A percentile compares a stretch with the other conserved stretches of the same genome.
phyloP scores from a whole-genome alignment of 2,888 invertebrate species.

The Mactromeris polynyma region DNA sequence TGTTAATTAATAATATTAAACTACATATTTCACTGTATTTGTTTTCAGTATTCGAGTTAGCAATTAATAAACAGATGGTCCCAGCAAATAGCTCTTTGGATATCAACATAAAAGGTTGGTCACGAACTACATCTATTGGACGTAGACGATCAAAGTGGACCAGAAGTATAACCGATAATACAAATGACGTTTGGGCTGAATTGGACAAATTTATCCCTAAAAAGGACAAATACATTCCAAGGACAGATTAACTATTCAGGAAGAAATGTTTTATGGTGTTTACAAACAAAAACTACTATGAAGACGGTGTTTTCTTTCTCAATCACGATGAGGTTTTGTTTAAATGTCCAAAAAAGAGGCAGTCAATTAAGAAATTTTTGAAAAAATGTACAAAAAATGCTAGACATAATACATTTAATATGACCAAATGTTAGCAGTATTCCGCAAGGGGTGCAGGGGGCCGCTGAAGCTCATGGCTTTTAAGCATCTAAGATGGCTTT shows the following conservation, averaged over 20 bases:
- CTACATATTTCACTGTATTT: not conserved
- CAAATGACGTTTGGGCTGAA: not conserved
- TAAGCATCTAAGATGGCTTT: too few relatives aligned
- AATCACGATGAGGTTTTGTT: not conserved
- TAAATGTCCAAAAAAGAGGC: not conserved
- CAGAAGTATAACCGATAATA: not conserved
- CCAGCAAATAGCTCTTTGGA: not conserved
- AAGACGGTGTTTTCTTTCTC: conserved; percentile 11
- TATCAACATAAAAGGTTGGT: not conserved
- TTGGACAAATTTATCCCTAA: not conserved
- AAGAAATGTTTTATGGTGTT: conserved; percentile 14
- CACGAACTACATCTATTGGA: not conserved
- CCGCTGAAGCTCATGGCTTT: too few relatives aligned
- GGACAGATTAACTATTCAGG: not conserved
- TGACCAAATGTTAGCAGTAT: too few relatives aligned
- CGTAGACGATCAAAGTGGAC: not conserved
- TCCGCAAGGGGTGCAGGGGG: too few relatives aligned
- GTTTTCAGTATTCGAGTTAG: not conserved
- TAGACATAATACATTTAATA: too few relatives aligned
- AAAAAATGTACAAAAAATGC: too few relatives aligned
- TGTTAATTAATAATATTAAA: too few relatives aligned
- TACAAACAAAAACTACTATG: not conserved
- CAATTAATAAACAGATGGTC: not conserved
- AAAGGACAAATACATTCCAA: not conserved
- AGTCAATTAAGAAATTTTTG: not conserved